A percentile compares a stretch with the other conserved stretches of the same genome.
These are phyloP conservation scores for Miniopterus natalensis DNA, from an alignment of 2,113 vertebrate genomes.

Conservation along the genomic window DNA sequence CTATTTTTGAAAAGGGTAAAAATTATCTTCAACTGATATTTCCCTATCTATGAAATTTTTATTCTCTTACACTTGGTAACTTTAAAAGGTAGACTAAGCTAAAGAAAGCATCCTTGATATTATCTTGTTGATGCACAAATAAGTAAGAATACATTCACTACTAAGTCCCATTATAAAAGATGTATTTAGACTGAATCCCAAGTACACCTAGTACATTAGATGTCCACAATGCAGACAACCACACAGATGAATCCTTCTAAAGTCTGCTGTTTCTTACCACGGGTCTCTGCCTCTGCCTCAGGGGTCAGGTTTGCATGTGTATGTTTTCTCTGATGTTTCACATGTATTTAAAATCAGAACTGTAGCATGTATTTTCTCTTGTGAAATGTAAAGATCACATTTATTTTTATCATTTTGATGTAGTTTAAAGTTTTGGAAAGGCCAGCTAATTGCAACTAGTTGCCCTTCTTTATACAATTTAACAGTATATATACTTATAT, in stretches of 20 bases:
- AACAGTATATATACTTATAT: not conserved
- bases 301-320: not conserved
- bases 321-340: not conserved
- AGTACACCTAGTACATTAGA: not conserved
- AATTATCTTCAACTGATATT: conserved; percentile 53
- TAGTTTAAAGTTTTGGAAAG: conserved; percentile 37
- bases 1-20: conserved; percentile 70
- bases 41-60: conserved; percentile 33
- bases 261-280: not conserved
- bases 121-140: not conserved
- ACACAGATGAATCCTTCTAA: not conserved
- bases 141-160: not conserved
- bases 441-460: not conserved
- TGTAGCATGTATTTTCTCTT: not conserved
- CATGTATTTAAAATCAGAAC: not conserved
- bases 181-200: not conserved
- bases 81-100: conserved; percentile 51
- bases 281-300: not conserved
- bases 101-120: conserved; percentile 13
- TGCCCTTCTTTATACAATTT: not conserved
- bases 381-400: not conserved
- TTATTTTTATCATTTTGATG: not conserved
- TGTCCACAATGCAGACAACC: not conserved
- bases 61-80: conserved; percentile 48
- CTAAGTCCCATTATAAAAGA: not conserved